Evolutionary conservation across 2,888 invertebrate genomes (phyloP).

Genomic region (Euspilapteryx auroguttella): DNA sequence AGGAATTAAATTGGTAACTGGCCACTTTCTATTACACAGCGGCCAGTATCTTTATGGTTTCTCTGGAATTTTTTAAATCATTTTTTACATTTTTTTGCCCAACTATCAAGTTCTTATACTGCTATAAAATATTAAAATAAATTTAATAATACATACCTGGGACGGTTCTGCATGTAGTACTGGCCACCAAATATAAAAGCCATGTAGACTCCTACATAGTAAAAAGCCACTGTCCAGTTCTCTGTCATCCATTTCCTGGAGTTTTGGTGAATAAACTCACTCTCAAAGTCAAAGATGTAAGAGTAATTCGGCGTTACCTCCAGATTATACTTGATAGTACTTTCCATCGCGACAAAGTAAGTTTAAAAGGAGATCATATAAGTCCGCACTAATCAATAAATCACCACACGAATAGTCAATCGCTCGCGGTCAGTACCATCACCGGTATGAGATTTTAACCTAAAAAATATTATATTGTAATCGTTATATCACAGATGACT

Average conservation of each 20-base stretch:
- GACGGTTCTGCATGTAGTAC: conserved; percentile 89
- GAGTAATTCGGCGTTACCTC: conserved; percentile 83
- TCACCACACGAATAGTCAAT: conserved; percentile 15
- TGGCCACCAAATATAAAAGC: conserved; percentile 92
- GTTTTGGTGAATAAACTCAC: conserved; percentile 87
- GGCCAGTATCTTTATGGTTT: no score
- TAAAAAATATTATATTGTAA: no score
- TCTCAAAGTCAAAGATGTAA: conserved; percentile 94
- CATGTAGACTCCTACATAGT: conserved; percentile 88
- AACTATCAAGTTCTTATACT: no score
- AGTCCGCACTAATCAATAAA: conserved; percentile 8
- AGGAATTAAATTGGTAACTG: no score
- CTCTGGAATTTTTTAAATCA: not conserved
- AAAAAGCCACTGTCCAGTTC: conserved; percentile 94
- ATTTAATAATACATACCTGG: conserved; percentile 57
- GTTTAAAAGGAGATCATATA: no score
- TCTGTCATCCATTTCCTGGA: conserved; percentile 94
- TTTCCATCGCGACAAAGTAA: conserved; percentile 8
- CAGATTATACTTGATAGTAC: conserved; percentile 47
- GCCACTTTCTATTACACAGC: no score
- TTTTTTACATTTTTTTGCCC: no score
- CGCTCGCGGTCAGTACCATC: conserved; percentile 23
- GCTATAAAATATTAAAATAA: not conserved
- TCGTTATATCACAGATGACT: conserved; percentile 50
- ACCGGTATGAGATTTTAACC: conserved; percentile 41